Conservation (phyloP, 1,140 invertebrate genomes). For the Cephus cinctus region DNA sequence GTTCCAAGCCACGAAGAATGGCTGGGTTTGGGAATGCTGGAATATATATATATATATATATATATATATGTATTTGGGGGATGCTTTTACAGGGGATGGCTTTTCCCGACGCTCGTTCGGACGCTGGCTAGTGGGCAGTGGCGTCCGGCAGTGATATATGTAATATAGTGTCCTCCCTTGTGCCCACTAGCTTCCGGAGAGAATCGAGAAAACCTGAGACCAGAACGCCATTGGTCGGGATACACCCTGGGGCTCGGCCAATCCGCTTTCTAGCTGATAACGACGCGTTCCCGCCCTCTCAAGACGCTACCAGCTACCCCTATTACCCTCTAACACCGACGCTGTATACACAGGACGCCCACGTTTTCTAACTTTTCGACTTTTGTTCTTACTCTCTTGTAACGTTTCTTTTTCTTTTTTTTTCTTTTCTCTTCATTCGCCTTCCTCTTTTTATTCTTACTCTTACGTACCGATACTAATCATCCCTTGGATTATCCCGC, state of each 20-base stretch:
- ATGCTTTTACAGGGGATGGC: no score
- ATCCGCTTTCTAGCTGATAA: conserved; percentile 50
- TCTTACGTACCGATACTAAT: no score
- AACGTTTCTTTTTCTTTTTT: no score
- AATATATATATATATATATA: conserved; percentile 1
- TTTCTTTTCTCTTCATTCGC: no score
- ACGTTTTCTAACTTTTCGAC: no score
- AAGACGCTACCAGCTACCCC: conserved; percentile 48
- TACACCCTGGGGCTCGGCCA: conserved; percentile 42
- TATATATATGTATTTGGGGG: not conserved
- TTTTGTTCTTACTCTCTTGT: no score
- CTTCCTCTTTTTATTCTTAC: no score
- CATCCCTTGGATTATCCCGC: no score
- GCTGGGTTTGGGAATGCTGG: no score
- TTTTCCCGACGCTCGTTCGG: conserved; percentile 13
- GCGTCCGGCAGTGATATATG: conserved; percentile 22
- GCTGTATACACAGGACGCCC: no score
- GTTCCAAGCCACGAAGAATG: not conserved
- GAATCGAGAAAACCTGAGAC: conserved; percentile 53
- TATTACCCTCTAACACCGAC: no score
- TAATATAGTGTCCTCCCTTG: conserved; percentile 24
- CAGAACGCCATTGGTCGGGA: conserved; percentile 47
- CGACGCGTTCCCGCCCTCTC: conserved; percentile 52
- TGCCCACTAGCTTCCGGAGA: conserved; percentile 25
- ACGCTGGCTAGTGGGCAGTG: conserved; percentile 32